A percentile compares a stretch with the other conserved stretches of the same genome.
Conservation (phyloP, 2,113 vertebrate genomes). For the Heloderma charlesbogerti region DNA sequence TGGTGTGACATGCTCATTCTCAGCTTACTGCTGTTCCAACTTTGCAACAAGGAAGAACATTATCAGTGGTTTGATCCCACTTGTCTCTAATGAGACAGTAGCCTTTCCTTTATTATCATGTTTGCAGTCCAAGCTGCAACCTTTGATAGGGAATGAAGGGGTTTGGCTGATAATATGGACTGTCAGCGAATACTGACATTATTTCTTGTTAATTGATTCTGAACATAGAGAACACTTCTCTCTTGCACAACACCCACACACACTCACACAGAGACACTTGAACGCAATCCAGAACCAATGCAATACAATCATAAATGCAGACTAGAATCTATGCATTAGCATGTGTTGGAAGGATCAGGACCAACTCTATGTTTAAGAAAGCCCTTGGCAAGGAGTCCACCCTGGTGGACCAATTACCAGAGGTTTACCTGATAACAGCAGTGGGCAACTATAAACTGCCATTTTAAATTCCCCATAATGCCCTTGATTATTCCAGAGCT, state of each 20-base stretch:
- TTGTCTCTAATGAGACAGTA: not conserved
- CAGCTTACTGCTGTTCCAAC: not conserved
- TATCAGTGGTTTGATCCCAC: not conserved
- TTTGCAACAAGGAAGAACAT: not conserved
- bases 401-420: too few species aligned
- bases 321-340: not conserved
- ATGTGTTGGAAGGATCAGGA: not conserved
- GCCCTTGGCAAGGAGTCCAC: not conserved
- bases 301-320: not conserved
- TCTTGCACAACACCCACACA: not conserved
- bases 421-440: not conserved
- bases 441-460: not conserved
- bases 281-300: not conserved
- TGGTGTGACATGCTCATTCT: slow-evolving; percentile 8
- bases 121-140: not conserved
- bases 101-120: not conserved
- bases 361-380: not conserved
- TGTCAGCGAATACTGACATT: not conserved
- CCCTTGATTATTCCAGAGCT: not conserved
- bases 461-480: not conserved
- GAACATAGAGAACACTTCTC: not conserved
- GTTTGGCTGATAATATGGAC: too few species aligned
- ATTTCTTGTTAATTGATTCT: not conserved
- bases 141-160: not conserved
- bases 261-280: not conserved